Base-by-base conservation (phyloP, 2,113 vertebrate species). In the Motacilla tschutschensis region DNA sequence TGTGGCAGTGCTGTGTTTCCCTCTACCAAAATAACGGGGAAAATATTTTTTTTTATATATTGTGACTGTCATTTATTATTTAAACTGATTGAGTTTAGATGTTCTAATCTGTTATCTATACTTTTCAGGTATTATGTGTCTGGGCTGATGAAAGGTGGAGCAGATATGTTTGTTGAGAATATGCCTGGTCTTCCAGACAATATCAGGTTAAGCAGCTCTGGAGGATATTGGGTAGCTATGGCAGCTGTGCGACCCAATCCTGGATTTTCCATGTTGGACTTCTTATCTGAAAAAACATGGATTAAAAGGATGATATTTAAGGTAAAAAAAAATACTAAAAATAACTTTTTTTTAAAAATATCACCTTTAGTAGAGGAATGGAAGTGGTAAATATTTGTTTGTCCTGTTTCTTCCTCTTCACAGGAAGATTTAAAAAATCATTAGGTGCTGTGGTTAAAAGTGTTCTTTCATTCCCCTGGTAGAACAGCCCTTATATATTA, bases 161-260 rank as follows among this genome's bases (percentile, higher is more conserved):
- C 98, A 94, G 99, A 99, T 93, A 97, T 98, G 26, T 99, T 99
- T 69, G 95, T 98, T 54, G 99, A 99, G 87, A 99, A 99, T 91
- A 94, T 99, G 91, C 99, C 99, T 5, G 99, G 99, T 47, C 98
- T 99, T 84, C 99, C 99, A 29, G 98, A 99, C 94, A 99, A 99
- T 91, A 98, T 99, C 90, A 98, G 99, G 1, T 96, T 97, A 64
- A 99, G 99, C 95, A 98, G 98, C 40, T 97, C 96, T 0, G 98
- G 98, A n/a, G 98, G 99, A 18, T 99, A 99, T 95, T 99, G 99
- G 99, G 98, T 99, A 22, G 97, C 98, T 82, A 98, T 99, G 98
- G 88, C 98, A 2, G 95, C 93, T 6, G 93, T 99, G 59, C 93
- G 99, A 9, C 96, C 97, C 6, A 99, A 98, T 87, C 98, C 99